Evolutionary conservation across 1,140 invertebrate species (phyloP).

Genomic region (Dolichoris vasculosae): DNA sequence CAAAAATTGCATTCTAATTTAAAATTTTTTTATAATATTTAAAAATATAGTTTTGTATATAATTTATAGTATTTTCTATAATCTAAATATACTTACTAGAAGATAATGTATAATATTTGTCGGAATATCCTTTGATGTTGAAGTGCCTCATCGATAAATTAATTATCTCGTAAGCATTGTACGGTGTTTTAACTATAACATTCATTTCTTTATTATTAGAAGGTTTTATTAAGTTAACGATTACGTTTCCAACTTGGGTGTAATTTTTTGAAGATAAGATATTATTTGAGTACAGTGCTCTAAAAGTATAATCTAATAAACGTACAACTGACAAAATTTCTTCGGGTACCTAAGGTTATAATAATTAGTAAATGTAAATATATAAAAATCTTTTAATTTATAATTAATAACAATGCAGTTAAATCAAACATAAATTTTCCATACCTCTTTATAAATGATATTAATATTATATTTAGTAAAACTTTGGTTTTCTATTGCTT

Average conservation of each 20-base stretch:
- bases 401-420: no score
- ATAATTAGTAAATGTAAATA: no score
- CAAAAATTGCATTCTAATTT: no score
- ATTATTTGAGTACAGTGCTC: background rate
- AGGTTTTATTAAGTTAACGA: background rate
- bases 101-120: background rate
- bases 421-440: no score
- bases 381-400: no score
- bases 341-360: background rate
- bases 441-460: background rate
- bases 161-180: background rate
- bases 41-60: no score
- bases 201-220: background rate
- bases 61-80: no score
- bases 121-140: background rate
- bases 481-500: background rate
- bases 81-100: constrained; percentile 4
- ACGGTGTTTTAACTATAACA: background rate
- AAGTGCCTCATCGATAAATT: background rate
- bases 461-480: background rate
- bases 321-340: background rate
- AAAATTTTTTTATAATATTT: no score
- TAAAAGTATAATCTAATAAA: background rate
- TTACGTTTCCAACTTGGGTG: background rate
- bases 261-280: background rate